Conservation (phyloP, 2,888 invertebrate species). For the Epistrophella euchroma region DNA sequence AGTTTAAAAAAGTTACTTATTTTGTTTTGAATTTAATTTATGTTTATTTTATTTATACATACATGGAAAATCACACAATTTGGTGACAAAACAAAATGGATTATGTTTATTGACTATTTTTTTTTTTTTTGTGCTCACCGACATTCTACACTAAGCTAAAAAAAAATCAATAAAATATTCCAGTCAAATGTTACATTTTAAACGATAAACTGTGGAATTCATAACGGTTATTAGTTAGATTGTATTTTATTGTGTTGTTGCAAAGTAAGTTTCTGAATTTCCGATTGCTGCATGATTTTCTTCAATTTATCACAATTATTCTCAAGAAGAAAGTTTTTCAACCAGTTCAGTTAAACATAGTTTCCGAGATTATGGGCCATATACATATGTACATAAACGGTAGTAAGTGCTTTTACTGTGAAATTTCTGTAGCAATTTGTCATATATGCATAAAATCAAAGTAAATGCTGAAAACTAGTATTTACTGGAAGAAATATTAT, state of each 20-base stretch:
- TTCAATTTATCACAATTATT: too few relatives aligned
- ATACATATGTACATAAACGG: too few relatives aligned
- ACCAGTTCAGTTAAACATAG: too few relatives aligned
- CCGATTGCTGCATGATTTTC: too few relatives aligned
- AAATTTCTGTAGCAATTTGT: too few relatives aligned
- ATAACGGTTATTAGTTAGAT: background rate
- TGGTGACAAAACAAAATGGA: background rate
- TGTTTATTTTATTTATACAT: background rate
- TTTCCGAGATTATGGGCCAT: too few relatives aligned
- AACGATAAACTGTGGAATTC: background rate
- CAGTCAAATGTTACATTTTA: background rate
- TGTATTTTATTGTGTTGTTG: background rate
- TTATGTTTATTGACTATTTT: background rate
- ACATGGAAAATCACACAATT: background rate
- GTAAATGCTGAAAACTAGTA: too few relatives aligned
- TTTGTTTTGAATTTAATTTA: background rate
- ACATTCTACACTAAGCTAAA: conserved; percentile 33
- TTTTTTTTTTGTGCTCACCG: conserved; percentile 62
- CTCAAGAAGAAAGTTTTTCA: too few relatives aligned
- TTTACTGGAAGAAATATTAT: too few relatives aligned
- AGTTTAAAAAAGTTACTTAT: too few relatives aligned
- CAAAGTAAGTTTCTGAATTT: background rate
- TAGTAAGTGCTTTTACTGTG: too few relatives aligned
- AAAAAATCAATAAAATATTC: background rate
- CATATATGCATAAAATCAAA: too few relatives aligned